Base-by-base conservation (phyloP, 1,140 invertebrate species). In the Zaprionus davidi region DNA sequence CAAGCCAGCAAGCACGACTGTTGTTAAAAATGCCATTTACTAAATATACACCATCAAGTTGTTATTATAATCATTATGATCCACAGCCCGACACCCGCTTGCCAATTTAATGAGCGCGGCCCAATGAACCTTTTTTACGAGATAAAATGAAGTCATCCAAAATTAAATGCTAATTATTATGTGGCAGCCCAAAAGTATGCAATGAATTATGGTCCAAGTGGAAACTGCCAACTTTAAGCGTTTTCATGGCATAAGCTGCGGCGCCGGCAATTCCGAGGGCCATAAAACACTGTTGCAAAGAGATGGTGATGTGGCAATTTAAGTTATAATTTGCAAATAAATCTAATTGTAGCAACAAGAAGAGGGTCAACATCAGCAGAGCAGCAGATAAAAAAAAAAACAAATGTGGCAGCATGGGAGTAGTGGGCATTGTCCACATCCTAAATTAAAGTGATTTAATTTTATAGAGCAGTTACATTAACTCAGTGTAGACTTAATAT, bases 311-410 rank as follows among this genome's bases (percentile, higher is more conserved):
- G 59, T 64, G 74, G 83, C 83, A 87, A 77, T 81, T 78, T 69
- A 75, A 84, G 74, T 78, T 87, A 78, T 78, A 87, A 88, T 83
- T 83, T 75, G 71, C 73, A 87, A 88, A 87, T 88, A 84, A 88
- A 87, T 87, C 71, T 88, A 87, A 88, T 87, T 87, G 73, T 79
- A 22, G 60, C 62, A 67, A 20, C 3, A 24, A 51, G 46, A 64
- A 72, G 81, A 73, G 78, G 62, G 64, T 73, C 64, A 73, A 38
- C 51, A 63, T 44, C 49, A 55, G 49, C 31, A 55, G n/a, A 55
- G 17, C 6, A 41, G 44, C 46, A 62, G 67, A 66, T 69, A 46
- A 46, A 17, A 26, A 51, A 12, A 13, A 51, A 69, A 68, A 67
- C 2, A 2, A 17, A 17, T 60, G 26, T 6, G 11, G 31, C 22